Evolutionary conservation across 2,888 invertebrate genomes (phyloP).

Genomic region (Strigamia crassipes): DNA sequence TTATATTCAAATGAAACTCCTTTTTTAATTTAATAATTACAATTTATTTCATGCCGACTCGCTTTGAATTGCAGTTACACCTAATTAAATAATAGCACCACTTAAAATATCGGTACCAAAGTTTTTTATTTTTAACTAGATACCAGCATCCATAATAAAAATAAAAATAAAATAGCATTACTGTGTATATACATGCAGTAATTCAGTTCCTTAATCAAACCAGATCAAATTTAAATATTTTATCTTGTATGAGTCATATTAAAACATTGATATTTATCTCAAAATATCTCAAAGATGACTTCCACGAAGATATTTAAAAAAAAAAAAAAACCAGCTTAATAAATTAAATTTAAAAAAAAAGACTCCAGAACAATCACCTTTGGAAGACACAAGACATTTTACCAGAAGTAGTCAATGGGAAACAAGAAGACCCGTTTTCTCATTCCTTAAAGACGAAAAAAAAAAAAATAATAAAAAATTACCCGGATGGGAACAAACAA

Average conservation of each 20-base stretch:
- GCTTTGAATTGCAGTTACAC: background rate
- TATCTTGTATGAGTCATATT: background rate
- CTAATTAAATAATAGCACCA: background rate
- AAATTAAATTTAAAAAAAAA: background rate
- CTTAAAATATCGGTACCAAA: background rate
- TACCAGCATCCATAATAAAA: too few relatives aligned
- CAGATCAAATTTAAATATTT: background rate
- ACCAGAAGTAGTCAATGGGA: background rate
- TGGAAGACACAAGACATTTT: background rate
- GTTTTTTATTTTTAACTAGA: background rate
- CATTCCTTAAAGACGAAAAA: background rate
- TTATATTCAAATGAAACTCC: background rate
- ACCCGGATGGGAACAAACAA: constrained; percentile 2
- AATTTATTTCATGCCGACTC: background rate
- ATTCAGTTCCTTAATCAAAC: constrained; percentile 21
- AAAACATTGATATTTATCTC: constrained; percentile 3
- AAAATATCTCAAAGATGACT: background rate
- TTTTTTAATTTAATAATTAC: background rate
- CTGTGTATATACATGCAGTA: background rate
- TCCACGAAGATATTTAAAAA: background rate
- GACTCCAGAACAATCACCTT: background rate
- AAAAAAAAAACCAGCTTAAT: background rate
- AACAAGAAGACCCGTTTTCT: constrained; percentile 11
- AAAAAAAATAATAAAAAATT: constrained; percentile 14
- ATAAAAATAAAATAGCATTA: background rate